phyloP scores from a whole-genome alignment of 2,113 vertebrate genomes.

The Orthonyx spaldingii region DNA sequence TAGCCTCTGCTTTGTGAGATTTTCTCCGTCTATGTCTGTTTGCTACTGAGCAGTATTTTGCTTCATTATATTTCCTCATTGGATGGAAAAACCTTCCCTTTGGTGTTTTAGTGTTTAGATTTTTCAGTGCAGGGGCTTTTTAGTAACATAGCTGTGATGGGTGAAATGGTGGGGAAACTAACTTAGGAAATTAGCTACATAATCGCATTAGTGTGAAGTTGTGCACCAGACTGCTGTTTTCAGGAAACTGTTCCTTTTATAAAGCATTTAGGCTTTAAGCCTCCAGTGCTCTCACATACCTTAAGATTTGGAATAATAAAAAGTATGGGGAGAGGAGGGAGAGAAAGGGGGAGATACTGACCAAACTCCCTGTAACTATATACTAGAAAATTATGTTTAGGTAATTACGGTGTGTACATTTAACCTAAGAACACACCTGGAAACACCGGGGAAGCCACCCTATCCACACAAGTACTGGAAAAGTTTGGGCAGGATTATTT shows the following conservation, averaged over 20 bases:
- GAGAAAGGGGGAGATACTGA: background rate
- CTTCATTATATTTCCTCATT: constrained; percentile 24
- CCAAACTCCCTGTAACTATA: background rate
- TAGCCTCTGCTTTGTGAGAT: background rate
- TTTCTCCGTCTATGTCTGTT: background rate
- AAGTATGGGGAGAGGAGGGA: background rate
- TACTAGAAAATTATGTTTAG: background rate
- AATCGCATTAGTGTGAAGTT: constrained; percentile 89
- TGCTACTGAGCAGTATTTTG: background rate
- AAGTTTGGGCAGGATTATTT: background rate
- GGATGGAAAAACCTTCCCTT: background rate
- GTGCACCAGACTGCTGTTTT: constrained; percentile 79
- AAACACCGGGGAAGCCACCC: background rate
- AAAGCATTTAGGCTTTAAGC: constrained; percentile 76
- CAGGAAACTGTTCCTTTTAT: constrained; percentile 81
- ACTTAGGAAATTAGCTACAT: constrained; percentile 91
- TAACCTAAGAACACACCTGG: background rate
- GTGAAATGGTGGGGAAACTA: constrained; percentile 84
- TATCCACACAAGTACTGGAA: background rate
- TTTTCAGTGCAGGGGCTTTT: constrained; percentile 61
- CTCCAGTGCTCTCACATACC: constrained; percentile 46
- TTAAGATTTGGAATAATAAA: constrained; percentile 62
- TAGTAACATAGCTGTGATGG: constrained; percentile 76
- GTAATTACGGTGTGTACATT: background rate
- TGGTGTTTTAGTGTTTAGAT: constrained; percentile 28